Base-by-base conservation (phyloP, 2,797 vertebrate species). In the Rachycentron canadum region DNA sequence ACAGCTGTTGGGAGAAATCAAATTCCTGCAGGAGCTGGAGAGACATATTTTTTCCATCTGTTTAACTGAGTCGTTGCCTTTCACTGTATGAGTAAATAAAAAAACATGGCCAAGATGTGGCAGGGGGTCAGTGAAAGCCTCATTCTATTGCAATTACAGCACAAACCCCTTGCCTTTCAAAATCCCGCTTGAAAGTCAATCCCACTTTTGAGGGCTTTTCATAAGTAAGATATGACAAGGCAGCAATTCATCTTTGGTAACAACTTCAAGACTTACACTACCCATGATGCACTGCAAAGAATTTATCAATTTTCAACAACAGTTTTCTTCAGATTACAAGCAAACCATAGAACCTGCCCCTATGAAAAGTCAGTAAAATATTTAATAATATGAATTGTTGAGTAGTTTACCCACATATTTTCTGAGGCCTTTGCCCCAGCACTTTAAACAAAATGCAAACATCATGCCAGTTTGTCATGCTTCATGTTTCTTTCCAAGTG, bases 1-100 rank as follows among this genome's bases (percentile, higher is more conserved):
- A 95, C 97, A 98, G 96, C 96, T 97, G 97, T 93, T 96, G 93
- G 93, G 92, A 95, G 92, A 95, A 96, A 95, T 95, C 92, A 94
- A 95, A 96, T 94, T 94, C 93, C 94, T 89, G 91, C 93, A 95
- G 94, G 95, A 92, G 95, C 94, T 94, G 92, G 93, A 95, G 91
- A 84, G 93, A 92, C 94, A 96, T 95, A 89, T 93, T 95, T 96
- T 96, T 96, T 96, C 96, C 96, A 96, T 97, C 94, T 96, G 95
- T 96, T 95, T 95, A 92, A 95, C 88, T 81, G 92, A 95, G 92
- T 92, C 91, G 92, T 93, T 95, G 93, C 87, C 89, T 94, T 95
- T 95, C 84, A 89, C 92, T 82, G 92, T 92, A 95, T 78, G 84
- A 95, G 95, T 96, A 96, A 96, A 96, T 96, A 95, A 95, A 96